A percentile compares a stretch with the other conserved stretches of the same genome.
Conservation (phyloP, 2,888 invertebrate genomes). For the Ectemnius continuus region DNA sequence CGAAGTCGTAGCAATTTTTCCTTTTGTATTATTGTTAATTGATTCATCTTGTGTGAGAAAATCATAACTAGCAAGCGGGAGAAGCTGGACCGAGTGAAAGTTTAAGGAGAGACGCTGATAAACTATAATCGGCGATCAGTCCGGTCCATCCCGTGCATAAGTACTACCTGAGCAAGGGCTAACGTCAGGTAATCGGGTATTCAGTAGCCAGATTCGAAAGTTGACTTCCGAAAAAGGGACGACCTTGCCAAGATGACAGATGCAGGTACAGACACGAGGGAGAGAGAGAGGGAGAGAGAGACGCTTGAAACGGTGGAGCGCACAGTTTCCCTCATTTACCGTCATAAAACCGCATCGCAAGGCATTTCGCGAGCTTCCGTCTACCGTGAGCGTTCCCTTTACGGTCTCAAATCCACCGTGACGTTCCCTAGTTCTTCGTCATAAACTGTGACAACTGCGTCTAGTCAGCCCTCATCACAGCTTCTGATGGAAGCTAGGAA, state of each 20-base stretch:
- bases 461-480: too few species aligned
- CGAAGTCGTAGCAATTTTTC: too few species aligned
- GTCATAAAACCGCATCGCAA: slow-evolving; percentile 40
- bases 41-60: too few species aligned
- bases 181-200: slow-evolving; percentile 25
- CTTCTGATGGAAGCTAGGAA: too few species aligned
- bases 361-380: slow-evolving; percentile 15
- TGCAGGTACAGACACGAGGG: slow-evolving; percentile 33
- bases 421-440: not conserved
- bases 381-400: slow-evolving; percentile 7
- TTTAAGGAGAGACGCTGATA: not conserved
- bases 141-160: slow-evolving; percentile 16
- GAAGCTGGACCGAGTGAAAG: not conserved
- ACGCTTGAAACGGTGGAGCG: too few species aligned
- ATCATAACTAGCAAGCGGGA: too few species aligned
- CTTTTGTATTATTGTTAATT: too few species aligned
- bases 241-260: slow-evolving; percentile 33
- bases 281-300: slow-evolving; percentile 13
- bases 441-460: slow-evolving; percentile 21
- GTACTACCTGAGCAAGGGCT: slow-evolving; percentile 21
- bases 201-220: slow-evolving; percentile 45
- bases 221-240: slow-evolving; percentile 21
- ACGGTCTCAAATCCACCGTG: not conserved
- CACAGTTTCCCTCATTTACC: slow-evolving; percentile 31
- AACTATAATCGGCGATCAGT: slow-evolving; percentile 27